These are phyloP conservation scores for Apodemus speciosus DNA, from an alignment of 2,113 vertebrate genomes.

Conservation along the genomic window DNA sequence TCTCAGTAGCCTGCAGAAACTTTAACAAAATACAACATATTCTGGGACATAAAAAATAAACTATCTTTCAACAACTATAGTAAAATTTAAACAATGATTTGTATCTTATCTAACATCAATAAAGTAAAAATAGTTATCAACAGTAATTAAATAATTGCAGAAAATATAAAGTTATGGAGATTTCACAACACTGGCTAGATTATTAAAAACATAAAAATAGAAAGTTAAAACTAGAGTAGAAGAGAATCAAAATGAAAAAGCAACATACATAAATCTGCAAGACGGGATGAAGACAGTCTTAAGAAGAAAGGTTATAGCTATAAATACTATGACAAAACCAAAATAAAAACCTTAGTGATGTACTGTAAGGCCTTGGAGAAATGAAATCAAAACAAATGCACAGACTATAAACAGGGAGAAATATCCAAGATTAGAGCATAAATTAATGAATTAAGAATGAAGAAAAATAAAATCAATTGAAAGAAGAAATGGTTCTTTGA, in stretches of 20 bases:
- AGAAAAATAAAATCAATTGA: neutral
- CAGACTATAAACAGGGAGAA: neutral
- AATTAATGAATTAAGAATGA: neutral
- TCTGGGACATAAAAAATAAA: neutral
- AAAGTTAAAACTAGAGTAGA: neutral
- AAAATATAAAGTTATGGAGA: neutral
- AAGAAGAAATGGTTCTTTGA: neutral
- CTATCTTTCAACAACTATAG: neutral
- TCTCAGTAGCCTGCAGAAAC: neutral
- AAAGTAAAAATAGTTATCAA: neutral
- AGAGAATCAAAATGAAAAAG: neutral
- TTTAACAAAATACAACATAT: neutral
- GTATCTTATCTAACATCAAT: neutral
- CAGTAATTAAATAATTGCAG: neutral
- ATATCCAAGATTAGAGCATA: neutral
- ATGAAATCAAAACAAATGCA: neutral
- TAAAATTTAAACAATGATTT: neutral
- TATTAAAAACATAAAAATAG: neutral
- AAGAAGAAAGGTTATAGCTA: neutral
- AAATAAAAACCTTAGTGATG: neutral
- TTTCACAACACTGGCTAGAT: neutral
- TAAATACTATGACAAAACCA: neutral
- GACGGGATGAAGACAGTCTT: neutral
- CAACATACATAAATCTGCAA: neutral
- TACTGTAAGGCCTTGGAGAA: neutral